Conservation (phyloP, 2,113 vertebrate species). For the Callopanchax toddi region DNA sequence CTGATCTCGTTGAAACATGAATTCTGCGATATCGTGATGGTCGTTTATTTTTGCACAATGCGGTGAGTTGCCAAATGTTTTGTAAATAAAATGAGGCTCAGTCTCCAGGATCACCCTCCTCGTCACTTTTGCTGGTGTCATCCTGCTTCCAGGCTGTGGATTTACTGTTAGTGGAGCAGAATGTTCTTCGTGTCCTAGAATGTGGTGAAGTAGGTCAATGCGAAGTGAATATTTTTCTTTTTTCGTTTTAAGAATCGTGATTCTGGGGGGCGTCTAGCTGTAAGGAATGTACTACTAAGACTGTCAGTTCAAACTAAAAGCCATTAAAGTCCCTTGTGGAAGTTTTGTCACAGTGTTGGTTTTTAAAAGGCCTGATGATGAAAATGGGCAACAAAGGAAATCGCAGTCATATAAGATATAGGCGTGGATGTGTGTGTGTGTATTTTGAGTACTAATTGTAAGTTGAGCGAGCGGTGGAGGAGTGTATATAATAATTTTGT, state of each 20-base stretch:
- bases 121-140: not conserved
- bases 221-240: conserved; percentile 5
- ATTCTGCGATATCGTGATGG: too few relatives aligned
- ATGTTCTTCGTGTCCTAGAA: conserved; percentile 63
- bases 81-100: too few relatives aligned
- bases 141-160: conserved; percentile 12
- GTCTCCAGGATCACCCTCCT: conserved; percentile 1
- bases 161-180: conserved; percentile 45
- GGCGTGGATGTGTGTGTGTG: conserved; percentile 43
- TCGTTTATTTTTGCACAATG: too few relatives aligned
- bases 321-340: conserved; percentile 32
- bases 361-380: not conserved
- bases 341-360: conserved; percentile 5
- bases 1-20: not conserved
- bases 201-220: conserved; percentile 27
- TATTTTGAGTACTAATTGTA: conserved; percentile 49
- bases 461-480: conserved; percentile 38
- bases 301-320: conserved; percentile 27
- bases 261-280: conserved; percentile 4
- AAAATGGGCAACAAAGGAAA: not conserved
- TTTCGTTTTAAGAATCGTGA: not conserved
- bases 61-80: too few relatives aligned
- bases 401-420: conserved; percentile 17
- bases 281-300: conserved; percentile 44
- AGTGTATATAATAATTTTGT: conserved; percentile 54